These are phyloP conservation scores for Brachyhypopomus gauderio DNA, from an alignment of 2,113 vertebrate species.

Conservation along the genomic window DNA sequence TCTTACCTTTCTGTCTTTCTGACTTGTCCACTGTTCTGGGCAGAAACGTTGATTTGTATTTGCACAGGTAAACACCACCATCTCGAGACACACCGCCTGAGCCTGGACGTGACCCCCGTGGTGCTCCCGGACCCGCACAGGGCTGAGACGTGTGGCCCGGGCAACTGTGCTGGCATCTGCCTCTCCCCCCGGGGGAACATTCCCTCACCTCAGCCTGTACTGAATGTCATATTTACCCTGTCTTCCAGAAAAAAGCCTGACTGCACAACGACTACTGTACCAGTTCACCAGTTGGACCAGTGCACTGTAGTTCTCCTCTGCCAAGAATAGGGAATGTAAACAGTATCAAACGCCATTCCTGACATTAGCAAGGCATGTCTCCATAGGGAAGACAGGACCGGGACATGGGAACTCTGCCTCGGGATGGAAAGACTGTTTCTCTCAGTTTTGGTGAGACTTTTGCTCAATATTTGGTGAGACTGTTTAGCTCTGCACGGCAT, in stretches of 20 bases:
- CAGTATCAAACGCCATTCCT: conserved; percentile 57
- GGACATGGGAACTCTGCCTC: conserved; percentile 49
- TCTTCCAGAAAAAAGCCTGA: neutral
- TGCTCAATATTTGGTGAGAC: conserved; percentile 31
- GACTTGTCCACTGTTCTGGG: neutral
- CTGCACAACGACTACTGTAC: neutral
- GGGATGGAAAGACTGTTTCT: conserved; percentile 36
- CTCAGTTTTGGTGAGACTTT: too few relatives aligned
- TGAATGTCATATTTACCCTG: neutral
- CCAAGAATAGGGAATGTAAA: conserved; percentile 47
- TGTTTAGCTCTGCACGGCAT: conserved; percentile 57
- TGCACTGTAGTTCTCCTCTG: neutral
- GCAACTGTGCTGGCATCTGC: neutral
- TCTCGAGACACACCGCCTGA: neutral
- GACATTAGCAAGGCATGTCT: conserved; percentile 57
- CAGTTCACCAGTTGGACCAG: neutral
- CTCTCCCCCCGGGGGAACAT: neutral
- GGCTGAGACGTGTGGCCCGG: too few relatives aligned
- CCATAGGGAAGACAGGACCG: conserved; percentile 62
- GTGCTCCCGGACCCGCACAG: too few relatives aligned
- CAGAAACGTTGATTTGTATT: conserved; percentile 40
- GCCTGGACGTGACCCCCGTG: neutral
- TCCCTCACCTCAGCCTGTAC: neutral
- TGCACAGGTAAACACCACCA: conserved; percentile 26
- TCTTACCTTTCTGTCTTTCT: too few relatives aligned